phyloP scores from a whole-genome alignment of 2,113 vertebrate species.

The Butorides virescens region DNA sequence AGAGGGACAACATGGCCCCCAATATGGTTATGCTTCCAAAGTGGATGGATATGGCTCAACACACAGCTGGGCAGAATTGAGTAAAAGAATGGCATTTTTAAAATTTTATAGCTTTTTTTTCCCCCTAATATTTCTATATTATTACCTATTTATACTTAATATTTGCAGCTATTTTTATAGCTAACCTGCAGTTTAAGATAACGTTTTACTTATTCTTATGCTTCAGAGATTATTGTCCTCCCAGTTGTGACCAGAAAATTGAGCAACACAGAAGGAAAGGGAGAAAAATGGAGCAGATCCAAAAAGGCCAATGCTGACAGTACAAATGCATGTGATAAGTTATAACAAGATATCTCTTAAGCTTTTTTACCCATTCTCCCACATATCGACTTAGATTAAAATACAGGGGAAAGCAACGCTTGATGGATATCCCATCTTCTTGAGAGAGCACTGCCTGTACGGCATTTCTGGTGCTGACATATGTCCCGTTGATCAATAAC shows the following conservation, averaged over 20 bases:
- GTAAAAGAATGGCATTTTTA: not conserved
- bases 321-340: not conserved
- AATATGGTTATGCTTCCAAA: not conserved
- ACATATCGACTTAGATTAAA: not conserved
- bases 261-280: not conserved
- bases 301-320: not conserved
- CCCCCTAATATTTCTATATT: not conserved
- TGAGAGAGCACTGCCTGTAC: not conserved
- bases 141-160: not conserved
- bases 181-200: not conserved
- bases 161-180: not conserved
- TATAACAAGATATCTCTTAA: not conserved
- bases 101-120: not conserved
- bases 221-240: not conserved
- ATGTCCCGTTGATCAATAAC: not conserved
- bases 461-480: not conserved
- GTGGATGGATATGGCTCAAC: not conserved
- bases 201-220: not conserved
- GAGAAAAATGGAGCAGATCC: not conserved
- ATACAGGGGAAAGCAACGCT: accelerated
- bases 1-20: not conserved
- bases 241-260: not conserved
- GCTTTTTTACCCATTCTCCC: not conserved
- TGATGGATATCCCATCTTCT: not conserved
- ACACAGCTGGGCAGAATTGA: not conserved